phyloP scores from a whole-genome alignment of 1,140 invertebrate species.

The Leptinotarsa texana region DNA sequence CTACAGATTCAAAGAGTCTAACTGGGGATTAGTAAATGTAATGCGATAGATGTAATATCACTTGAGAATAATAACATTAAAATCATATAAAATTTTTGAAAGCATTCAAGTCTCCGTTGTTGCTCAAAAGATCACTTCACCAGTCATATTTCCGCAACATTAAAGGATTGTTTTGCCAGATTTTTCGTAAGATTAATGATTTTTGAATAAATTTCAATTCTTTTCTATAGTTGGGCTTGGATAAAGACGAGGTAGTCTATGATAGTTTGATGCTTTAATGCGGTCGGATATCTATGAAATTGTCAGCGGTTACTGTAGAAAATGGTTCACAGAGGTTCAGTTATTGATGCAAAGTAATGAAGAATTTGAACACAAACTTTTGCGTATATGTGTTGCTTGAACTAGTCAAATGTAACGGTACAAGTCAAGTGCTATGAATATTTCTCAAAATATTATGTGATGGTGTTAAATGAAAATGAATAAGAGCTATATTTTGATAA shows the following conservation, averaged over 20 bases:
- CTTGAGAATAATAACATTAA: too few species aligned
- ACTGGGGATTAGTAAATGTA: not conserved
- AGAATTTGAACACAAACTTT: too few species aligned
- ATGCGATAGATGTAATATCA: not conserved
- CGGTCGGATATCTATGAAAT: conserved; percentile 14
- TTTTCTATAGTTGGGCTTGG: conserved; percentile 76
- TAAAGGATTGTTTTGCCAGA: conserved; percentile 30
- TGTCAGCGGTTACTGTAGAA: not conserved
- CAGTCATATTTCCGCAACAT: conserved; percentile 27
- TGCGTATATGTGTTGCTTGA: too few species aligned
- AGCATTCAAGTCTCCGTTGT: conserved; percentile 13
- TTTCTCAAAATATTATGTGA: too few species aligned
- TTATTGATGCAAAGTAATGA: too few species aligned
- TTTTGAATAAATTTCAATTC: conserved; percentile 43
- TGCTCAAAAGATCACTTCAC: conserved; percentile 20
- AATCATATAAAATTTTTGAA: not conserved
- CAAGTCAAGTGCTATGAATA: too few species aligned
- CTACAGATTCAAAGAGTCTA: too few species aligned
- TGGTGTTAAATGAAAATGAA: too few species aligned
- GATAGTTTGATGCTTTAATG: conserved; percentile 47
- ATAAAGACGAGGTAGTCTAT: conserved; percentile 79
- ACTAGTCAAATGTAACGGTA: too few species aligned
- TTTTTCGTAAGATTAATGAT: conserved; percentile 36
- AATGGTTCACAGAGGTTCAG: not conserved
- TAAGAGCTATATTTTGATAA: too few species aligned